phyloP scores from a whole-genome alignment of 2,113 vertebrate genomes.

The Lipophrys pholis region DNA sequence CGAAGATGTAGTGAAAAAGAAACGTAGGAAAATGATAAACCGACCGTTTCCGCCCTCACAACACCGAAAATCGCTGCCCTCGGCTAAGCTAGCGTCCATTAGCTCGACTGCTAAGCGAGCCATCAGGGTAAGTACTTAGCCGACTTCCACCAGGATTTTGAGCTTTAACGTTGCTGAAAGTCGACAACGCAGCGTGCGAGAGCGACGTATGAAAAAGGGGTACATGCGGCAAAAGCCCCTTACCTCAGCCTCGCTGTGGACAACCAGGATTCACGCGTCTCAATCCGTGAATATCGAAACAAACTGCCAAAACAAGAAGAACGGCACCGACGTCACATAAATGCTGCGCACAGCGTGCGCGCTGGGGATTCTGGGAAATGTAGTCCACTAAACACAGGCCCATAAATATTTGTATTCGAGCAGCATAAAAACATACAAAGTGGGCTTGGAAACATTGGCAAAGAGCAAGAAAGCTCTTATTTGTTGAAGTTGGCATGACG shows the following conservation, averaged over 20 bases:
- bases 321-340: conserved; percentile 51
- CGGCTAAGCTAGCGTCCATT: conserved; percentile 58
- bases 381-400: conserved; percentile 34
- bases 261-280: conserved; percentile 43
- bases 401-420: no score
- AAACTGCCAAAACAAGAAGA: conserved; percentile 83
- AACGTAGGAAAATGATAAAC: conserved; percentile 4
- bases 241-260: conserved; percentile 58
- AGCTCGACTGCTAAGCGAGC: conserved; percentile 60
- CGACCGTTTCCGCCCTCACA: conserved; percentile 54
- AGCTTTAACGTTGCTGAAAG: not conserved
- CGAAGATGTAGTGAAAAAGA: not conserved
- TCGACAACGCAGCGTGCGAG: not conserved
- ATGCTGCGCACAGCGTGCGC: not conserved
- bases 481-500: no score
- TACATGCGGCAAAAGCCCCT: conserved; percentile 9
- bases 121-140: conserved; percentile 53
- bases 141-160: conserved; percentile 32
- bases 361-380: conserved; percentile 62
- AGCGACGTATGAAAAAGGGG: accelerated
- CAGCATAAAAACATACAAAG: no score
- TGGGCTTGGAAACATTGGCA: no score
- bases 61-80: conserved; percentile 22
- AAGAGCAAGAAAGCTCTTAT: no score
- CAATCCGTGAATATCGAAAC: conserved; percentile 76